These are phyloP conservation scores for Antitype chi DNA, from an alignment of 2,888 invertebrate species.

Conservation along the genomic window DNA sequence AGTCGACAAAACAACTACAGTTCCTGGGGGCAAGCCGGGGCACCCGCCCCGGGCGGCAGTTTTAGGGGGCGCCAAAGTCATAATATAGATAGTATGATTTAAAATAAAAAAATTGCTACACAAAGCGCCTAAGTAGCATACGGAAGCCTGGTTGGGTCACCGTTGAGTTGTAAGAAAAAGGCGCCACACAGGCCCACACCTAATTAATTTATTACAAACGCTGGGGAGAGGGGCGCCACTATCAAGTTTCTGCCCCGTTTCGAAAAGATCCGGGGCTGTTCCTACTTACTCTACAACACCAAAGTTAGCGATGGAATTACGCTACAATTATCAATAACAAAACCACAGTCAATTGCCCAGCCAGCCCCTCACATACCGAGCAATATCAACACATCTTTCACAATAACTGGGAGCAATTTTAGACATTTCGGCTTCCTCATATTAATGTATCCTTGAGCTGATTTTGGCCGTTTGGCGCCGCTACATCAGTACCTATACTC, in stretches of 20 bases:
- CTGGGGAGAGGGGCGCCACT: too few relatives aligned
- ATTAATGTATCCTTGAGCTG: constrained; percentile 56
- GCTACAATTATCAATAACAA: constrained; percentile 7
- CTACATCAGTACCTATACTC: background rate
- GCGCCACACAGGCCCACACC: too few relatives aligned
- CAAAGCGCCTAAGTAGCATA: too few relatives aligned
- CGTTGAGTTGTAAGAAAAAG: too few relatives aligned
- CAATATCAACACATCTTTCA: constrained; percentile 27
- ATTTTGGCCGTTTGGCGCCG: constrained; percentile 35
- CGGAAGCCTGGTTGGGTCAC: too few relatives aligned
- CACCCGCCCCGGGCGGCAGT: too few relatives aligned
- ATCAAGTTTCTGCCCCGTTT: too few relatives aligned
- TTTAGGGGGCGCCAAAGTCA: too few relatives aligned
- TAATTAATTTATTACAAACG: too few relatives aligned
- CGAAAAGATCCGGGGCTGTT: too few relatives aligned
- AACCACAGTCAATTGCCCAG: background rate
- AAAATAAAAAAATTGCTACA: too few relatives aligned
- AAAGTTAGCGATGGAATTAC: background rate
- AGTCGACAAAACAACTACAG: background rate
- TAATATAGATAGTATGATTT: too few relatives aligned
- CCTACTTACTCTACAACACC: background rate
- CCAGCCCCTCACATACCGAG: constrained; percentile 1
- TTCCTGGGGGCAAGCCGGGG: background rate
- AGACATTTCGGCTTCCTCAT: constrained; percentile 55
- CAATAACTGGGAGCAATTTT: constrained; percentile 43